Evolutionary conservation across 30 jellyfish, hydroid and myxozoan species (phyloP), one percentile per base, ranked within the genome.

Genomic region (Phacellophora camtschatica): DNA sequence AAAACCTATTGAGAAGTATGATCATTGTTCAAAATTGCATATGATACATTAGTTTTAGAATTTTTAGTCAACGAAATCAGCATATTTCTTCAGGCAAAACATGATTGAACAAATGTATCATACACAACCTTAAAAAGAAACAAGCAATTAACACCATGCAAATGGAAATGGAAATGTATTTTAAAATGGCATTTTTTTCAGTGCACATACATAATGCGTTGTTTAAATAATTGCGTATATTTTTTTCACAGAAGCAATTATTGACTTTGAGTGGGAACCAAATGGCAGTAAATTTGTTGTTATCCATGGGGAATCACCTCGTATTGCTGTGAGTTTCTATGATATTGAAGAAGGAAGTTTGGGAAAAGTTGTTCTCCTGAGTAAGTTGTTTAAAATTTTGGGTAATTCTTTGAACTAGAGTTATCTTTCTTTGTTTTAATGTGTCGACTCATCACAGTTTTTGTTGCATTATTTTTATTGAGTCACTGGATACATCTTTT

Each of bases 241-340:
- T 1, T 33, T 30, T 13, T 53, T 30, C 59, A 13, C 63, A 92
- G 98, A 92, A 50, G 82, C 96, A 1, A 81, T 93, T 28, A 61
- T 75, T 31, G 97, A 96, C 13, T 93, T 93, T 75, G 99, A 87
- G 12, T 93, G 97, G 97, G 99, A 93, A 35, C 99, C 99, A 34
- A 93, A 76, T 66, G 99, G 99, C 25, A 76, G 91, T 53, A 93
- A 93, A 56, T 93, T 93, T 61, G 95, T 90, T 51, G 96, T 93
- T 12, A 86, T 93, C n/a, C 97, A 93, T 45, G 99, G 99, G 12
- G 99, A 93, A 83, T 32, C 88, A 15, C 95, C 97, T 15, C 87
- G 95, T 59, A 86, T 81, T 15, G 66, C 88, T 5, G 99, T 92
- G 18, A 83, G 96, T 37, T 93, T 93, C 65, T 93, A 93, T 58